Evolutionary conservation across 2,113 vertebrate species (phyloP), one percentile per base, ranked within the genome.

Genomic region (Brachyhypopomus occidentalis): DNA sequence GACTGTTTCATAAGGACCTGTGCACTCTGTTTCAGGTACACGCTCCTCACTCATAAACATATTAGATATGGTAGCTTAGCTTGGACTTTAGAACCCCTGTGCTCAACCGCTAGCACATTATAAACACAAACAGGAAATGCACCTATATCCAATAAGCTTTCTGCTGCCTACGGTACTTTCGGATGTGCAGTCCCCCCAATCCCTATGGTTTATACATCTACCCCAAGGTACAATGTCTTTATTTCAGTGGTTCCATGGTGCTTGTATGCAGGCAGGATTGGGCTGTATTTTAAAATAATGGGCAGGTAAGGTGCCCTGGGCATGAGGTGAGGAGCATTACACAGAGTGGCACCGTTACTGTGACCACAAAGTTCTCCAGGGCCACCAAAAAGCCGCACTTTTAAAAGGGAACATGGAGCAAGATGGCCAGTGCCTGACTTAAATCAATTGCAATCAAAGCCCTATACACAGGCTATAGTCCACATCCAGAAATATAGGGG

Each of bases 341-440:
- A 5, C 11, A 72, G 45, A 52, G 45, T 23, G 38, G n/a, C 34
- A 19, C 64, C 36, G 30, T 67, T 20, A 67, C 64, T 25, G 41
- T 48, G 70, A 71, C 19, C 38, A 48, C n/a, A 71, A 48, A 25
- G 70, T 12, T 25, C 70, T 25, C 70, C 45, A 4, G 69, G 70
- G 45, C 22, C 25, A 17, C 38, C 6, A 12, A 1, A n/a, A n/a
- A 3, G 8, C 22, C 2, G 25, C 70, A 16, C 12, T 72, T 52
- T 4, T 72, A 22, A 48, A 66, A 34, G 25, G 30, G 22, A 45
- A 72, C 23, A 22, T 45, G 25, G 38, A 48, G n/a, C 12, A 45
- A 45, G 45, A 11, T 23, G 41, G 20, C 5, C 45, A 16, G 70
- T 14, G 45, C 19, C 12, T 14, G 38, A 52, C 27, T 52, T 72